Evolutionary conservation across 2,113 vertebrate species (phyloP), one percentile per base, ranked within the genome.

Genomic region (Uria aalge): DNA sequence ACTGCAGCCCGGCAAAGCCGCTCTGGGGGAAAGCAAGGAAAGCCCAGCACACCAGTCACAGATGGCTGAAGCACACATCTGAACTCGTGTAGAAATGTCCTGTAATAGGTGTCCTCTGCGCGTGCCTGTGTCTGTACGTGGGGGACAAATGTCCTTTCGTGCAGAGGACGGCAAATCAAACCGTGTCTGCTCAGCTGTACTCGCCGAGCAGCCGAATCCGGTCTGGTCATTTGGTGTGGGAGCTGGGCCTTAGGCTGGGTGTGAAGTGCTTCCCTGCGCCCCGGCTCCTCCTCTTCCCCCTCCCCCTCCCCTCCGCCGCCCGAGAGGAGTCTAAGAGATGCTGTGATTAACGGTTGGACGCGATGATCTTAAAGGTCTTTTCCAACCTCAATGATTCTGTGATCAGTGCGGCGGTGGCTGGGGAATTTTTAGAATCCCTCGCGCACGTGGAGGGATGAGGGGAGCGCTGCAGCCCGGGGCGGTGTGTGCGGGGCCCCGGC

Each of bases 21-120:
- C 68, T 53, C 69, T 7, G 67, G 2, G 45, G 3, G 2, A 7
- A 27, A 24, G n/a, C 20, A 1, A 14, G 53, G 52, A 1, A 21
- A 72, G 74, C 79, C 75, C 56, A 3, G 6, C 62, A 1, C 15
- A 7, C 72, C 0, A 0, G 1, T 23, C 53, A 10, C 75, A 5
- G 75, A 34, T 22, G 53, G 81, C 87, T 52, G 48, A 5, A n/a
- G 52, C 1, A 0, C 57, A 38, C 40, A 77, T 79, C 40, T 22
- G 4, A 36, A 6, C 15, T 36, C 4, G 0, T 0, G 5, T 2
- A 7, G 53, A 38, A 32, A 15, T 17, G 60, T 20, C 50, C 55
- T n/a, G 40, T 17, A 5, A 11, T 7, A 30, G 50, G 52, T 40
- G 80, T 78, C 82, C 62, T 92, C 79, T 60, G 7, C 3, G 13